Evolutionary conservation across 2,888 invertebrate species (phyloP).

Genomic region (Lordiphosa andalusiaca): DNA sequence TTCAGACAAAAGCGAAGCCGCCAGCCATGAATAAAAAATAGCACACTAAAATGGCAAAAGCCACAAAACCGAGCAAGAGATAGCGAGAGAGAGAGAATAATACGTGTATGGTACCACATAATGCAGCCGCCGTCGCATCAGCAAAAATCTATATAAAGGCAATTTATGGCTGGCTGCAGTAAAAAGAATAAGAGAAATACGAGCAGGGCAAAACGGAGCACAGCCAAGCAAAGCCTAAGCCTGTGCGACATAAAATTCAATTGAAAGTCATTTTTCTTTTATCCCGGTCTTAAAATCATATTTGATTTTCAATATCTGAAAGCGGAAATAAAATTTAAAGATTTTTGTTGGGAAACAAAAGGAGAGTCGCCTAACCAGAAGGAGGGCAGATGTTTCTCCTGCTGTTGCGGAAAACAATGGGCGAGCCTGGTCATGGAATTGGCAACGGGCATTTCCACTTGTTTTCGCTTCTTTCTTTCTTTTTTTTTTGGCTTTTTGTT

Average conservation of each 20-base stretch:
- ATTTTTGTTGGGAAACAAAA: constrained; percentile 11
- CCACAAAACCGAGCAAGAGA: constrained; percentile 34
- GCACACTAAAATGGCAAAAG: constrained; percentile 50
- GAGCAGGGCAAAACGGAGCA: neutral
- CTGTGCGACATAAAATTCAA: constrained; percentile 63
- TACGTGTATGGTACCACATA: constrained; percentile 29
- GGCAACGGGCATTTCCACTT: constrained; percentile 53
- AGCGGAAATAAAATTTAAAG: constrained; percentile 54
- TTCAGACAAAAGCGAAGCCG: constrained; percentile 35
- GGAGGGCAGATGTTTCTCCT: constrained; percentile 19
- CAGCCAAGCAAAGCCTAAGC: constrained; percentile 17
- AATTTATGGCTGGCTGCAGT: constrained; percentile 55
- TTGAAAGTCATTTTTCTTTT: constrained; percentile 51
- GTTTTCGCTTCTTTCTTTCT: constrained; percentile 29
- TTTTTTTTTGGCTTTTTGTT: neutral
- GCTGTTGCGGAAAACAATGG: constrained; percentile 30
- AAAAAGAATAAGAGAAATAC: constrained; percentile 14
- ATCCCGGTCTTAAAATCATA: constrained; percentile 51
- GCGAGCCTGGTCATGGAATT: constrained; percentile 9
- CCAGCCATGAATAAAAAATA: constrained; percentile 48
- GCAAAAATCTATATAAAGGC: constrained; percentile 55
- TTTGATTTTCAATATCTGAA: constrained; percentile 49
- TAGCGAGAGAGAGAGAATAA: constrained; percentile 7
- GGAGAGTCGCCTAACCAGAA: constrained; percentile 16
- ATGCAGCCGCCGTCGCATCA: constrained; percentile 56